Evolutionary conservation across 2,888 invertebrate species (phyloP).

Genomic region (Ceriagrion tenellum): DNA sequence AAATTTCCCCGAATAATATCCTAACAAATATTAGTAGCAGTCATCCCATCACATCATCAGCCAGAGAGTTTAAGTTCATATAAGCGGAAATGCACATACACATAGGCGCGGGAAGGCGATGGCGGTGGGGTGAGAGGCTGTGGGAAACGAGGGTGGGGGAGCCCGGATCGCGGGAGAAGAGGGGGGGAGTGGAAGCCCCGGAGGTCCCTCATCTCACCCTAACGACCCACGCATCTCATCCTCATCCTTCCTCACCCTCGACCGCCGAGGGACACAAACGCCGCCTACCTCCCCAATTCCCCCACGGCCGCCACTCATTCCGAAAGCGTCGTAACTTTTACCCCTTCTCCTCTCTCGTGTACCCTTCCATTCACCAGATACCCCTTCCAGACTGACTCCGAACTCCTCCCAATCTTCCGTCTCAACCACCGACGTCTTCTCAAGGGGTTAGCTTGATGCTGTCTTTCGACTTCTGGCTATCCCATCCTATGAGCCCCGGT

Average conservation of each 20-base stretch:
- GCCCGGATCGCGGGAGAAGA: neutral
- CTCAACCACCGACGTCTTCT: too few relatives aligned
- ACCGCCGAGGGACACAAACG: neutral
- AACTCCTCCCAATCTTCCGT: too few relatives aligned
- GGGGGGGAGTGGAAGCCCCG: neutral
- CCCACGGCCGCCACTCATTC: neutral
- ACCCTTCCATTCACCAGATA: neutral
- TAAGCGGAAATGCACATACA: too few relatives aligned
- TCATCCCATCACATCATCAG: too few relatives aligned
- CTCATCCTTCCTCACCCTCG: neutral
- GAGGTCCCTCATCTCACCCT: neutral
- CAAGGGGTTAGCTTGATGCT: too few relatives aligned
- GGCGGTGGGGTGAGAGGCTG: too few relatives aligned
- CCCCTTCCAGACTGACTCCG: neutral
- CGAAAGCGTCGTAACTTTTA: neutral
- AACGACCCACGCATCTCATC: neutral
- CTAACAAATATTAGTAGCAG: too few relatives aligned
- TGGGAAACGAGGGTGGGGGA: neutral
- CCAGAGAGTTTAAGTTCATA: too few relatives aligned
- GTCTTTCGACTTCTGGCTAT: too few relatives aligned
- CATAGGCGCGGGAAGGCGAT: too few relatives aligned
- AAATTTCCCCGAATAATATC: too few relatives aligned
- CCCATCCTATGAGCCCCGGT: too few relatives aligned
- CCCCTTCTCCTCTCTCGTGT: neutral
- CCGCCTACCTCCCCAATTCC: neutral